These are phyloP conservation scores for Athalia rosae DNA, from an alignment of 2,888 invertebrate genomes.

Conservation along the genomic window DNA sequence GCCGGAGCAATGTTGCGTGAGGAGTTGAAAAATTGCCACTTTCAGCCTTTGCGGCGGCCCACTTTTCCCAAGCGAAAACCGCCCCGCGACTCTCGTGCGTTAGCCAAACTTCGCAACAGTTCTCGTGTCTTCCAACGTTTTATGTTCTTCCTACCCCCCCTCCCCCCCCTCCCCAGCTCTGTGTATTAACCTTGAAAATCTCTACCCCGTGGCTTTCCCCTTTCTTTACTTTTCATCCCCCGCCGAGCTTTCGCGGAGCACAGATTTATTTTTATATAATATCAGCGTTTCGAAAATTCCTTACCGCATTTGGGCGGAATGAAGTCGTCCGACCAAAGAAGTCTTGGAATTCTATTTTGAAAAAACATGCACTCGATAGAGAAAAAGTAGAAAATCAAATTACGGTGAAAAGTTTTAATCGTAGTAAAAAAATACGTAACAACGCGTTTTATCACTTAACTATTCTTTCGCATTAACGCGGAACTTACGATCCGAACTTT, in stretches of 20 bases:
- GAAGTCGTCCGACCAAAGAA: too few species aligned
- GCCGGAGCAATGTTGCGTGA: conserved; percentile 33
- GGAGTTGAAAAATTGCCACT: conserved; percentile 39
- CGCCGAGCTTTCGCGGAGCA: background rate
- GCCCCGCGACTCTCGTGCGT: background rate
- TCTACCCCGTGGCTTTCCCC: background rate
- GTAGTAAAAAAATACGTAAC: conserved; percentile 15
- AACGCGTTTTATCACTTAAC: conserved; percentile 43
- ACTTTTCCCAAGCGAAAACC: background rate
- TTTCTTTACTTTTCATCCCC: background rate
- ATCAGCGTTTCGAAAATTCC: too few species aligned
- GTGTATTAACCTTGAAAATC: background rate
- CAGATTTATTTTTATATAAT: background rate
- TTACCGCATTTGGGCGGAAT: too few species aligned
- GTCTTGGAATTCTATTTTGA: too few species aligned
- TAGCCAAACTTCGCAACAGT: background rate
- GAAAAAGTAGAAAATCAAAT: background rate
- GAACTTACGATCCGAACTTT: background rate
- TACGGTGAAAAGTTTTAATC: conserved; percentile 13
- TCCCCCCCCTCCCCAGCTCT: background rate
- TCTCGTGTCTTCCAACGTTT: conserved; percentile 13
- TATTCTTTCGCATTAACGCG: conserved; percentile 39
- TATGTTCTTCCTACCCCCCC: background rate
- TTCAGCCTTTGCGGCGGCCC: background rate
- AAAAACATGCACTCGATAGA: background rate